A percentile compares a stretch with the other conserved stretches of the same genome.
phyloP scores from a whole-genome alignment of 2,113 vertebrate genomes.

The Serilophus lunatus region DNA sequence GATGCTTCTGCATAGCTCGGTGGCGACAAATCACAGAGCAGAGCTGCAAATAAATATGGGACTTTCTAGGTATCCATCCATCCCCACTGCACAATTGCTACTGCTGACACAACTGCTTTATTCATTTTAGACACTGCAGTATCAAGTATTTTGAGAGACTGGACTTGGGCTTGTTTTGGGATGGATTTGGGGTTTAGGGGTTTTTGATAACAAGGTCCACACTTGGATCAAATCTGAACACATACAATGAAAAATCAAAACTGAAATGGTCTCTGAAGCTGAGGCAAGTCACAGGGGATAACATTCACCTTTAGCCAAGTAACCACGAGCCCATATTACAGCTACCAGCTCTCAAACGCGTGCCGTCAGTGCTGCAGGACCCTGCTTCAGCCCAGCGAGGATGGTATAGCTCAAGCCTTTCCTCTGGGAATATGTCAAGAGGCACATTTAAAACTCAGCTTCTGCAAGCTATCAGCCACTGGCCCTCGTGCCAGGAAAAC shows the following conservation, averaged over 20 bases:
- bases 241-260: background rate
- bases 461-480: constrained; percentile 20
- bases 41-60: background rate
- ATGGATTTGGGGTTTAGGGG: background rate
- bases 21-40: background rate
- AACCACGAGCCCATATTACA: background rate
- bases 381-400: background rate
- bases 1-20: fast-evolving
- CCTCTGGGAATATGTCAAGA: background rate
- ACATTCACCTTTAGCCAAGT: background rate
- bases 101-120: background rate
- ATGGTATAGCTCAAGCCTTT: background rate
- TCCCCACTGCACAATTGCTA: background rate
- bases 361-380: background rate
- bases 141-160: background rate
- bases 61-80: background rate
- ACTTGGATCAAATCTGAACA: background rate
- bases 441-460: background rate
- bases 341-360: fast-evolving
- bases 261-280: background rate
- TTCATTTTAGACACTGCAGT: background rate
- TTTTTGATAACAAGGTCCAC: background rate
- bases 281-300: fast-evolving
- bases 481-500: background rate
- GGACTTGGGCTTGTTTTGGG: background rate